Evolutionary conservation across 2,888 invertebrate species (phyloP), one percentile per base, ranked within the genome.

Genomic region (Norana najaformis): DNA sequence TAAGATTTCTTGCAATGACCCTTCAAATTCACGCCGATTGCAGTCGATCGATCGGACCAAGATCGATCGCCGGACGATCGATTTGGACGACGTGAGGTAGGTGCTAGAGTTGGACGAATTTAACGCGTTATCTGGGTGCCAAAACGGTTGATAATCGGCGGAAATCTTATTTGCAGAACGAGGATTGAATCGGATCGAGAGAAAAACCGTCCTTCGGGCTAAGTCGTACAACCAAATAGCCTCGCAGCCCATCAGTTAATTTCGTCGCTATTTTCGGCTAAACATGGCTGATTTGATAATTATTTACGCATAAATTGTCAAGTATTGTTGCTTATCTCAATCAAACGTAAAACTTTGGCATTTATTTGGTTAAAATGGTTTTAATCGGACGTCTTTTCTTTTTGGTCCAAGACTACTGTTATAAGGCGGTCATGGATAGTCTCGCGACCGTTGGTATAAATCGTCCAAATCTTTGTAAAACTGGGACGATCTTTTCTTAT

Each of bases 31-130:
- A 69, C 69, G 69, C 30, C 30, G 69, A 37, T 85, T 37, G 35
- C 36, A 35, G 37, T 85, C n/a, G 85, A 85, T 36, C 85, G 37
- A 85, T 37, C 35, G 85, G 85, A 36, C 35, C 85, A 16, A 35
- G 85, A 85, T 85, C 85, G 85, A 85, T 85, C 85, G 85, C 85
- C 85, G 85, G 37, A 35, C 85, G 85, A 85, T 85, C 37, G 85
- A 85, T 37, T 69, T 69, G 69, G 69, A 69, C 69, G 69, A 69
- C 69, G 35, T 37, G 85, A 85, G 85, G 85, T 85, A 36, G 18
- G 85, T 36, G 20, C 35, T 35, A 16, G 85, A 85, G 16, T 85
- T 85, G 34, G 36, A 85, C 85, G 36, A 85, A 23, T 85, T 85
- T 37, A 37, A 85, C 36, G 85, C 36, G 85, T 85, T 85, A 6